Percentiles rank a stretch among this genome's conserved stretches.
Conservation (phyloP, 2,797 vertebrate species). For the Coracias cyanogaster region DNA sequence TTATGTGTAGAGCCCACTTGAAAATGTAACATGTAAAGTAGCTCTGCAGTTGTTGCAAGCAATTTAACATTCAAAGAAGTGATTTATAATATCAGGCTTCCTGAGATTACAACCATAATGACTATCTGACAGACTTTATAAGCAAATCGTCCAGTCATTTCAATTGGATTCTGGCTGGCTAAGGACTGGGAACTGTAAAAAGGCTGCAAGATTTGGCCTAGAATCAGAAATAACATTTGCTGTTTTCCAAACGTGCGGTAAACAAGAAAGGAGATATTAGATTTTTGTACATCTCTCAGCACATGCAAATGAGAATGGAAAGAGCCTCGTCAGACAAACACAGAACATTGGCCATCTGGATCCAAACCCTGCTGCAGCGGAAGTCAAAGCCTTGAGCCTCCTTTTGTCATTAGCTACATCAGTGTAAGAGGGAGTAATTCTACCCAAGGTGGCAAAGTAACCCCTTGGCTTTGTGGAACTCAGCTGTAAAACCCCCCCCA, state of each 20-base stretch:
- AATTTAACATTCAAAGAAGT: conserved; percentile 62
- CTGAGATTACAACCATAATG: conserved; percentile 43
- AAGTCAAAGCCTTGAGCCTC: conserved; percentile 24
- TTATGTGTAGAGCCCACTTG: conserved; percentile 29
- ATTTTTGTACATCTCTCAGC: conserved; percentile 57
- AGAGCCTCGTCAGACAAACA: conserved; percentile 42
- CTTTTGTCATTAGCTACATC: conserved; percentile 15
- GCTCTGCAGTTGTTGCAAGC: conserved; percentile 49
- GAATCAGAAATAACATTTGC: conserved; percentile 69
- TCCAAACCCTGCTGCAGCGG: neutral
- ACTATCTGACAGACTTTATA: conserved; percentile 67
- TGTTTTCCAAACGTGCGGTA: conserved; percentile 62
- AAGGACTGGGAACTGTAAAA: conserved; percentile 69
- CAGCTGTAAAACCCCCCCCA: neutral
- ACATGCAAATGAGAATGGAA: conserved; percentile 59
- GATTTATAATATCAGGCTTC: conserved; percentile 50
- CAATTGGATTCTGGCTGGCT: conserved; percentile 52
- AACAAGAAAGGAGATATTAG: conserved; percentile 66
- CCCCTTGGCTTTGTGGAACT: neutral
- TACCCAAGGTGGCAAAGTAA: accelerated
- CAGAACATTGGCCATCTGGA: conserved; percentile 38
- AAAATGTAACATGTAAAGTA: conserved; percentile 31
- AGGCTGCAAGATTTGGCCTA: conserved; percentile 66
- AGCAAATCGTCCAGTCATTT: conserved; percentile 59
- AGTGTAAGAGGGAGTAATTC: neutral